Base-by-base conservation (phyloP, 2,888 invertebrate genomes). In the Dinocampus coccinellae region DNA sequence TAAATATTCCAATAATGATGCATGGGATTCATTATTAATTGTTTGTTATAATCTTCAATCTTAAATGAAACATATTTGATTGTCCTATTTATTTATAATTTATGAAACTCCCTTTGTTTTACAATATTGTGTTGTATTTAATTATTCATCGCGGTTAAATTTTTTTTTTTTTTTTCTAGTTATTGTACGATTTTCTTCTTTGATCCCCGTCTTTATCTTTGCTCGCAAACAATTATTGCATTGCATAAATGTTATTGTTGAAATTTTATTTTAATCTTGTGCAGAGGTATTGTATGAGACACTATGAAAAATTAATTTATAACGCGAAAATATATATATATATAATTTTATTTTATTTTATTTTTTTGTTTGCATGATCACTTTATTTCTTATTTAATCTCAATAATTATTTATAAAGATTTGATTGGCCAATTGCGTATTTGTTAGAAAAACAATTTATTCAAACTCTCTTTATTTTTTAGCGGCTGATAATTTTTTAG, bases 371-470 rank as follows among this genome's bases (percentile, higher is more conserved):
- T 42, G 61, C 13, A 53, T 52, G 2, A 36, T 47, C 20, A 22
- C 9, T 55, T 65, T 39, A 26, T 52, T 34, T 69, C 53, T 55
- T 10, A 58, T 64, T 52, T 42, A 55, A 26, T 70, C 64, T 57
- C 26, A 22, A 26, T 57, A 4, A 66, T 58, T 11, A 55, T 36
- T 36, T 55, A 39, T 33, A 20, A 68, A 39, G 16, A n/a, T 16
- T 47, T 3, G n/a, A 47, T 16, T 47, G 16, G 47, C 47, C 16
- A 47, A 47, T 47, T 47, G 16, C 9, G 33, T 34, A 79, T 80
- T 83, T 85, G 87, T 87, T 87, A 87, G 87, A 87, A 87, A 87
- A 87, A 87, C 87, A 87, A 87, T 87, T 86, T 85, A 82, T 75
- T 70, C 61, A 76, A 71, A 74, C 24, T 33, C 3, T 29, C 29